Conservation (phyloP, 2,888 invertebrate species). For the Lycia hirtaria region DNA sequence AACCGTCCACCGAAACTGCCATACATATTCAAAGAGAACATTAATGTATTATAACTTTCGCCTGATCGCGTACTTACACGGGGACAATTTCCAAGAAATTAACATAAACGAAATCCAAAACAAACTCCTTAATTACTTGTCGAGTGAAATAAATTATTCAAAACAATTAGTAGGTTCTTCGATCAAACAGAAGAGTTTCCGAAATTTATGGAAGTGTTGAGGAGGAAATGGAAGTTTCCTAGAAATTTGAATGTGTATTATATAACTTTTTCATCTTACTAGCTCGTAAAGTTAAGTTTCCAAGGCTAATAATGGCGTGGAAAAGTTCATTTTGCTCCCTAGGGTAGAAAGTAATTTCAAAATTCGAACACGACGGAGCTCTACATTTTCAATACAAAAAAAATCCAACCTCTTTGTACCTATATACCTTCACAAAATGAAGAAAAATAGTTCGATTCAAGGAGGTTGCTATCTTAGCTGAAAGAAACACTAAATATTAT, state of each 20-base stretch:
- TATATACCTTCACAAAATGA: too few species aligned
- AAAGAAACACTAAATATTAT: too few species aligned
- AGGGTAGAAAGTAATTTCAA: too few species aligned
- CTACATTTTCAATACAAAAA: too few species aligned
- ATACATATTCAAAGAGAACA: slow-evolving; percentile 64
- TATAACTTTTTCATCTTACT: background rate
- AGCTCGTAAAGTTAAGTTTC: background rate
- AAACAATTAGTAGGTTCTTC: slow-evolving; percentile 61
- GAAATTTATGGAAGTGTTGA: slow-evolving; percentile 17
- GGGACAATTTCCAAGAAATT: slow-evolving; percentile 64
- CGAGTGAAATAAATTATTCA: slow-evolving; percentile 74
- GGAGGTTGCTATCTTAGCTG: too few species aligned
- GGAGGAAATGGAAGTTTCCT: slow-evolving; percentile 10
- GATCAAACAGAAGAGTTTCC: slow-evolving; percentile 51
- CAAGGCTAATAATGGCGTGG: too few species aligned
- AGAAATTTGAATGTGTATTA: background rate
- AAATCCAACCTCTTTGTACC: too few species aligned
- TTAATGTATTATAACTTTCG: slow-evolving; percentile 65
- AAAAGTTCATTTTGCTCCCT: too few species aligned
- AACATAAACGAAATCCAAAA: slow-evolving; percentile 62
- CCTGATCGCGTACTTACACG: slow-evolving; percentile 60
- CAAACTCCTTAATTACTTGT: slow-evolving; percentile 72
- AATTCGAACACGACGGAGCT: too few species aligned
- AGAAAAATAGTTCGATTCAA: too few species aligned
- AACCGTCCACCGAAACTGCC: slow-evolving; percentile 39